Percentiles rank a stretch among this genome's conserved stretches.
Conservation (phyloP, 2,888 invertebrate species). For the Conistra vaccinii region DNA sequence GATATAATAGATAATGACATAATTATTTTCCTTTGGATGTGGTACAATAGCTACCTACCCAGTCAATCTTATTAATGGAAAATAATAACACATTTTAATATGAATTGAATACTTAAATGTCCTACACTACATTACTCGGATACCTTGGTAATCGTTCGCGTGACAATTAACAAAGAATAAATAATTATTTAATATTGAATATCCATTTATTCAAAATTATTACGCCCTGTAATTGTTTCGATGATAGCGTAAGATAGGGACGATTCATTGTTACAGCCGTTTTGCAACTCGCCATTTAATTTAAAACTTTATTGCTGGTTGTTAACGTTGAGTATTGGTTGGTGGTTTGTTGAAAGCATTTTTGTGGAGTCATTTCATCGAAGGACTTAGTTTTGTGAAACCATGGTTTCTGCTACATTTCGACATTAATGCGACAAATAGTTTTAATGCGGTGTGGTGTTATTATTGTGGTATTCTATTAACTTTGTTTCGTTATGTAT, state of each 20-base stretch:
- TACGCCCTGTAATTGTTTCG: slow-evolving; percentile 48
- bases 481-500: not conserved
- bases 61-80: no score
- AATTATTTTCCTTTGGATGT: no score
- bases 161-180: slow-evolving; percentile 36
- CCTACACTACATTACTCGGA: not conserved
- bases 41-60: no score
- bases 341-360: slow-evolving; percentile 11
- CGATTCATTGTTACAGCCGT: slow-evolving; percentile 6
- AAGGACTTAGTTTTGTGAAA: not conserved
- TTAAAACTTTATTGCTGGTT: slow-evolving; percentile 13
- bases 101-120: not conserved
- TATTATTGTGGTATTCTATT: not conserved
- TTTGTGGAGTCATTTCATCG: slow-evolving; percentile 16
- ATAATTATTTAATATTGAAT: slow-evolving; percentile 52
- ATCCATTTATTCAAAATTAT: slow-evolving; percentile 51
- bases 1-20: no score
- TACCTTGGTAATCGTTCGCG: not conserved
- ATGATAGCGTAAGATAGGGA: slow-evolving; percentile 49
- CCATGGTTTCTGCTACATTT: slow-evolving; percentile 9
- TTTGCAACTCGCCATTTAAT: slow-evolving; percentile 17
- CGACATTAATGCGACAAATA: not conserved
- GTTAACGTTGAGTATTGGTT: slow-evolving; percentile 10
- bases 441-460: no score
- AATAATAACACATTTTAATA: not conserved